Conservation (phyloP, 2,888 invertebrate species). For the Pocota personata region DNA sequence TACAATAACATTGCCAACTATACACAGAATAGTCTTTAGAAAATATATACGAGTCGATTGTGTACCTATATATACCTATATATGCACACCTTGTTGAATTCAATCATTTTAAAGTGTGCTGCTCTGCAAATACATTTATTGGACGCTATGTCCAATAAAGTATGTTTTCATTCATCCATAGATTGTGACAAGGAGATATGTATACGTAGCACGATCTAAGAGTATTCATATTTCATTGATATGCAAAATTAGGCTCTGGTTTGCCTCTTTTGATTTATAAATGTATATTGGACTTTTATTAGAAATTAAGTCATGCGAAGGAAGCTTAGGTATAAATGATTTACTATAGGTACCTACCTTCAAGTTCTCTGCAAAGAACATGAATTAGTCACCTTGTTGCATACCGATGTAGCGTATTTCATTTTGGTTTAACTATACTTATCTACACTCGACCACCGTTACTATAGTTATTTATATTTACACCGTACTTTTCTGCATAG, state of each 20-base stretch:
- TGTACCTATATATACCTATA: background rate
- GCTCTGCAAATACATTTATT: conserved; percentile 14
- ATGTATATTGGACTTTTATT: background rate
- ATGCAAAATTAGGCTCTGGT: background rate
- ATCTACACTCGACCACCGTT: too few relatives aligned
- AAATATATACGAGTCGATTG: background rate
- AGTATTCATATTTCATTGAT: background rate
- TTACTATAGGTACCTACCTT: too few relatives aligned
- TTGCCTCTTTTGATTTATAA: background rate
- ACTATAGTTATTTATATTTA: too few relatives aligned
- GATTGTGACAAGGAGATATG: background rate
- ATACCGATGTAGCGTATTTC: too few relatives aligned
- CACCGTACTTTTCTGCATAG: too few relatives aligned
- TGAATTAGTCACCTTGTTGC: too few relatives aligned
- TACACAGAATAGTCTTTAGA: conserved; percentile 49
- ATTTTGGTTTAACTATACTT: too few relatives aligned
- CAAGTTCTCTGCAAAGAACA: too few relatives aligned
- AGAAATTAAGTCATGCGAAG: background rate
- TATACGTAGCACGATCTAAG: background rate
- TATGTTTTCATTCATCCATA: background rate
- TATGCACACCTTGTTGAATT: conserved; percentile 48
- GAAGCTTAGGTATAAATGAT: background rate
- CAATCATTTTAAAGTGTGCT: conserved; percentile 38
- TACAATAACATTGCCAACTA: conserved; percentile 36
- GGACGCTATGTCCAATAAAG: background rate